phyloP scores from a whole-genome alignment of 2,797 vertebrate genomes.

The Rhynchonycteris naso region DNA sequence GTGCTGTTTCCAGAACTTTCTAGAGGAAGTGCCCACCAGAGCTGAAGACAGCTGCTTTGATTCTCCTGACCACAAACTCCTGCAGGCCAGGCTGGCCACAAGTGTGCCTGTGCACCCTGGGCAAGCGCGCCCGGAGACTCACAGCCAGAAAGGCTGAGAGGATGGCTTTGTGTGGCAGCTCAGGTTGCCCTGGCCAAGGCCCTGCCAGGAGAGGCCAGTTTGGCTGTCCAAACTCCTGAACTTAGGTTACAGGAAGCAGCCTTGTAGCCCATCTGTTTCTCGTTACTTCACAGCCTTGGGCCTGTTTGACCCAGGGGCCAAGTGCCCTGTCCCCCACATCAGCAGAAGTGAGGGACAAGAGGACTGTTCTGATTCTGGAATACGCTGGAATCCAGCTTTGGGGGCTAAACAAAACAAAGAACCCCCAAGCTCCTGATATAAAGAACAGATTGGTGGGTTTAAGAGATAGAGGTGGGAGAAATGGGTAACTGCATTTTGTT shows the following conservation, averaged over 20 bases:
- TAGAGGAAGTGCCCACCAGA: background rate
- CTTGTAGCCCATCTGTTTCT: background rate
- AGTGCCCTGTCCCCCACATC: background rate
- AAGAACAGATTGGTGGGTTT: background rate
- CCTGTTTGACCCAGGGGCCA: background rate
- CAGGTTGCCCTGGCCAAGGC: background rate
- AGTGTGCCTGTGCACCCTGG: background rate
- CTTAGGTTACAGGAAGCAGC: background rate
- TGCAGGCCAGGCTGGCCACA: background rate
- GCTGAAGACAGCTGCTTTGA: background rate
- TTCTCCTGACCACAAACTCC: background rate
- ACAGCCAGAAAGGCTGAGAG: background rate
- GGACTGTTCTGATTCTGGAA: background rate
- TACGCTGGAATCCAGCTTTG: background rate
- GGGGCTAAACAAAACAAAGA: background rate
- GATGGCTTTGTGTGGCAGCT: background rate
- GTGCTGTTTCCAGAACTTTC: background rate
- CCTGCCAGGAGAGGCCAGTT: background rate
- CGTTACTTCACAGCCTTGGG: background rate
- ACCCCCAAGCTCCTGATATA: background rate
- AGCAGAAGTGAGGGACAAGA: background rate
- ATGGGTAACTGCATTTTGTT: background rate
- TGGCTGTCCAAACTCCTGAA: constrained; percentile 13
- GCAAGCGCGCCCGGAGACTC: background rate
- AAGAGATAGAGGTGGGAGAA: background rate